These are phyloP conservation scores for Sclerurus mexicanus DNA, from an alignment of 2,113 vertebrate genomes.

Conservation along the genomic window DNA sequence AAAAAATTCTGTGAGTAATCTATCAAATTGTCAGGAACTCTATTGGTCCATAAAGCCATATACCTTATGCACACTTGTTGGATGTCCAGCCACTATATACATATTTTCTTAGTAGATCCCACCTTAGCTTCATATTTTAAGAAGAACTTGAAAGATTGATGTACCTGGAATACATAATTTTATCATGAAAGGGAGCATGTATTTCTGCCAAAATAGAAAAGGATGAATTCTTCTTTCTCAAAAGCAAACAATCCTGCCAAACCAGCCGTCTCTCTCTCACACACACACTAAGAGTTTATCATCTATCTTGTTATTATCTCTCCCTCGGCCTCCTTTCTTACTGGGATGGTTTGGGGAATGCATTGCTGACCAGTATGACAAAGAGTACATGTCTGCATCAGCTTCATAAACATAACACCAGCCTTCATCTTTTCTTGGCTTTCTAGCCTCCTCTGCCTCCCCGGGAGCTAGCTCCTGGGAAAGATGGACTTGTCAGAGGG, in stretches of 20 bases:
- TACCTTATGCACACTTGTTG: not conserved
- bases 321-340: not conserved
- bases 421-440: not conserved
- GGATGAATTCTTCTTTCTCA: not conserved
- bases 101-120: not conserved
- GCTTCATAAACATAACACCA: not conserved
- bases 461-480: not conserved
- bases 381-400: not conserved
- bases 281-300: not conserved
- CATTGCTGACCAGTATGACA: not conserved
- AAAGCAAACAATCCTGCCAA: not conserved
- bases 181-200: not conserved
- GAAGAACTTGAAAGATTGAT: not conserved
- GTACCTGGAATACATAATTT: not conserved
- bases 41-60: not conserved
- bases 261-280: not conserved
- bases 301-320: not conserved
- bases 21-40: not conserved
- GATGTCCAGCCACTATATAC: not conserved
- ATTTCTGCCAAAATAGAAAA: not conserved
- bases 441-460: not conserved
- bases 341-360: not conserved
- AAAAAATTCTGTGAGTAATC: not conserved
- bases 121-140: not conserved
- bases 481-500: not conserved